Evolutionary conservation across 1,140 invertebrate genomes (phyloP).

Genomic region (Thrips palmi): DNA sequence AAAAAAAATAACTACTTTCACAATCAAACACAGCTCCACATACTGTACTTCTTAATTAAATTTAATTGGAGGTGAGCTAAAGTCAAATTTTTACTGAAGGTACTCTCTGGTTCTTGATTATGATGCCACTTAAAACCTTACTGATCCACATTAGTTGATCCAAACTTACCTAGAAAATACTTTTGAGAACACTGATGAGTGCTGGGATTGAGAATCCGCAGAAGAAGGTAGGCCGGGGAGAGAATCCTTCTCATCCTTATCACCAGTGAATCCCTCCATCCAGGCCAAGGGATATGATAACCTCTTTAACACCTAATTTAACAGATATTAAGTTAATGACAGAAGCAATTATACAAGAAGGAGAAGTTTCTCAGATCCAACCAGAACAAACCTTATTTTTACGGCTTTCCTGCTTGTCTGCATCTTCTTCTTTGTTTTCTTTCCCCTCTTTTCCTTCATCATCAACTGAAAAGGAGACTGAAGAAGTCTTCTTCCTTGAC

Average conservation of each 20-base stretch:
- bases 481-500: conserved; percentile 46
- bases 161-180: too few species aligned
- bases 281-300: conserved; percentile 80
- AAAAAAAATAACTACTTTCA: too few species aligned
- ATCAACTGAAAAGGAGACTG: conserved; percentile 53
- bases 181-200: conserved; percentile 62
- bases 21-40: too few species aligned
- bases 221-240: conserved; percentile 22
- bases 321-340: conserved; percentile 9
- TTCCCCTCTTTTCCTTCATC: conserved; percentile 29
- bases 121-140: too few species aligned
- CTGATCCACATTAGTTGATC: too few species aligned
- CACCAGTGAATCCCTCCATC: conserved; percentile 56
- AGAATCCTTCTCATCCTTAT: conserved; percentile 29
- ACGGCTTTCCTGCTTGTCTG: conserved; percentile 24
- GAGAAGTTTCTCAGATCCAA: background rate
- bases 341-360: conserved; percentile 10
- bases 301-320: conserved; percentile 63
- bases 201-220: conserved; percentile 31
- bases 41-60: too few species aligned
- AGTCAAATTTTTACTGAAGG: too few species aligned
- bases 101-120: too few species aligned
- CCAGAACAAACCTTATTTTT: conserved; percentile 27
- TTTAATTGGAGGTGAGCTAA: too few species aligned
- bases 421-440: conserved; percentile 27